Conservation (phyloP, 2,797 vertebrate genomes). For the Gallinago solitaria region DNA sequence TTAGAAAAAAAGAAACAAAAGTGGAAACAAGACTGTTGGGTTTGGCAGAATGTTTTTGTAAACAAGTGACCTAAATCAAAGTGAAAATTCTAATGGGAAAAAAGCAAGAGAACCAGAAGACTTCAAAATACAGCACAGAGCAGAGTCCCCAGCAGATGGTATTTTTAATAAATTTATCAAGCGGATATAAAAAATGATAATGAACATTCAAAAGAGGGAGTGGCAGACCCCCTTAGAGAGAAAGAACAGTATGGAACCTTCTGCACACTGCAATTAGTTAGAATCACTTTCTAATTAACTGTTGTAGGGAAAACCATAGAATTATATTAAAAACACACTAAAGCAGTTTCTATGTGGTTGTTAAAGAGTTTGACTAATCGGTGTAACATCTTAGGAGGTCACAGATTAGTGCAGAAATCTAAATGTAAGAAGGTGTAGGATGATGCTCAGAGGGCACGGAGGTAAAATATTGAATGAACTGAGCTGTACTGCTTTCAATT, state of each 20-base stretch:
- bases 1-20: not conserved
- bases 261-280: slow-evolving; percentile 30
- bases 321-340: not conserved
- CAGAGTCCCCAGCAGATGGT: slow-evolving; percentile 75
- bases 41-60: slow-evolving; percentile 60
- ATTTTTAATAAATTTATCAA: slow-evolving; percentile 79
- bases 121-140: slow-evolving; percentile 42
- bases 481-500: not conserved
- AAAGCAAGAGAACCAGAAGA: slow-evolving; percentile 42
- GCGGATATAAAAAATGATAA: slow-evolving; percentile 59
- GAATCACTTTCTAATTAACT: slow-evolving; percentile 41
- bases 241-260: slow-evolving; percentile 26
- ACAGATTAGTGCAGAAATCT: not conserved
- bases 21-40: not conserved
- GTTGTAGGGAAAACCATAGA: not conserved
- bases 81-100: slow-evolving; percentile 63
- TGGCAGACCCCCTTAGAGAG: slow-evolving; percentile 40
- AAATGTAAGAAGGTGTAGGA: not conserved
- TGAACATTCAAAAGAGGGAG: slow-evolving; percentile 65
- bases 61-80: slow-evolving; percentile 72
- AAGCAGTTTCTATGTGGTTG: not conserved
- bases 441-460: not conserved
- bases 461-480: not conserved
- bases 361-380: not conserved
- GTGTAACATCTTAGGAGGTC: not conserved